Conservation (phyloP, 2,888 invertebrate genomes). For the Uloborus plumipes region DNA sequence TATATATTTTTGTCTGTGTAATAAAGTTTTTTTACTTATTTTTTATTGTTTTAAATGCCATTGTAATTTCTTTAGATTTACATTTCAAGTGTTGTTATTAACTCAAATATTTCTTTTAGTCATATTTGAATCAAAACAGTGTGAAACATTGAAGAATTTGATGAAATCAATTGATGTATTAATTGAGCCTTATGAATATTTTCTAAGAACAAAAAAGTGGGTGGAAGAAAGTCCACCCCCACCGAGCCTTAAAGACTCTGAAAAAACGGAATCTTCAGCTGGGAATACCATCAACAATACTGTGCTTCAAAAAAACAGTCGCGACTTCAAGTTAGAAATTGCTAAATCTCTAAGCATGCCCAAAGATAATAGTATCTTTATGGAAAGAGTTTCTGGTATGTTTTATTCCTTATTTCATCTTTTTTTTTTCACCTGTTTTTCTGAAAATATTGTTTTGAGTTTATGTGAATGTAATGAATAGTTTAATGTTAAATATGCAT, state of each 20-base stretch:
- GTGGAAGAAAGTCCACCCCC: constrained; percentile 43
- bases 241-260: constrained; percentile 11
- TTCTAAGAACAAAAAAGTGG: constrained; percentile 43
- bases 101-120: not conserved
- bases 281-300: not conserved
- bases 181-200: constrained; percentile 28
- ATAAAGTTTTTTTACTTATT: no score
- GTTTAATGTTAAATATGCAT: not conserved
- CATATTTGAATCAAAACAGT: constrained; percentile 12
- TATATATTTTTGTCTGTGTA: no score
- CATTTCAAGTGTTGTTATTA: no score
- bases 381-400: constrained; percentile 29
- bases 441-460: not conserved
- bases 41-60: no score
- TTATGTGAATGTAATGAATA: not conserved
- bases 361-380: constrained; percentile 22
- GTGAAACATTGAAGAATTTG: constrained; percentile 38
- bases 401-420: not conserved
- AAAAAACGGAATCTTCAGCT: no score
- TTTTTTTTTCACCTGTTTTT: not conserved
- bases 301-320: not conserved
- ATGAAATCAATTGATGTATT: constrained; percentile 39
- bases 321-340: constrained; percentile 13
- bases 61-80: no score
- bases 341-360: constrained; percentile 7